phyloP scores from a whole-genome alignment of 2,888 invertebrate genomes.

The Lasioglossum oenotherae region DNA sequence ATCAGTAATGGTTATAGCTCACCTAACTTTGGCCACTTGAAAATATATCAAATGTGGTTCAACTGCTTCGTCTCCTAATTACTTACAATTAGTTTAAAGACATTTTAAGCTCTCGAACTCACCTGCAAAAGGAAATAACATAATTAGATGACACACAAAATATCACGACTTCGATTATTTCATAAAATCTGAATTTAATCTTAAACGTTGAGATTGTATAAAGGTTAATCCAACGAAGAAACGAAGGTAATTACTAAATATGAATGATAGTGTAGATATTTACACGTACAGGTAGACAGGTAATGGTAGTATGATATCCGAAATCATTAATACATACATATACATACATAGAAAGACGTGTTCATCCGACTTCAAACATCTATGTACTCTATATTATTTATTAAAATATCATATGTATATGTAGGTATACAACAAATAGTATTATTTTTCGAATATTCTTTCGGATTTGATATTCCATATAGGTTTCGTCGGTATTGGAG shows the following conservation, averaged over 20 bases:
- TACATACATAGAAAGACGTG: too few relatives aligned
- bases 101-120: neutral
- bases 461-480: neutral
- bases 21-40: neutral
- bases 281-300: too few relatives aligned
- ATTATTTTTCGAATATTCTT: neutral
- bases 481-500: neutral
- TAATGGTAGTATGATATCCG: too few relatives aligned
- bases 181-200: neutral
- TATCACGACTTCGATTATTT: neutral
- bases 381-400: too few relatives aligned
- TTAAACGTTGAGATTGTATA: neutral
- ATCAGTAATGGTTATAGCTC: neutral
- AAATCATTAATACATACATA: too few relatives aligned
- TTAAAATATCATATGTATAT: too few relatives aligned
- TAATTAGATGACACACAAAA: neutral
- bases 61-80: neutral
- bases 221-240: neutral
- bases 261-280: too few relatives aligned
- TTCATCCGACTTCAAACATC: too few relatives aligned
- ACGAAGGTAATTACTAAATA: too few relatives aligned
- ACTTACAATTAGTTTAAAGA: neutral
- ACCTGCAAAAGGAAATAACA: neutral
- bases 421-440: too few relatives aligned
- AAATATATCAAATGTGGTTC: neutral